Percentiles rank a stretch among this genome's conserved stretches.
phyloP scores from a whole-genome alignment of 2,797 vertebrate genomes.

The Poeciliopsis presidionis region DNA sequence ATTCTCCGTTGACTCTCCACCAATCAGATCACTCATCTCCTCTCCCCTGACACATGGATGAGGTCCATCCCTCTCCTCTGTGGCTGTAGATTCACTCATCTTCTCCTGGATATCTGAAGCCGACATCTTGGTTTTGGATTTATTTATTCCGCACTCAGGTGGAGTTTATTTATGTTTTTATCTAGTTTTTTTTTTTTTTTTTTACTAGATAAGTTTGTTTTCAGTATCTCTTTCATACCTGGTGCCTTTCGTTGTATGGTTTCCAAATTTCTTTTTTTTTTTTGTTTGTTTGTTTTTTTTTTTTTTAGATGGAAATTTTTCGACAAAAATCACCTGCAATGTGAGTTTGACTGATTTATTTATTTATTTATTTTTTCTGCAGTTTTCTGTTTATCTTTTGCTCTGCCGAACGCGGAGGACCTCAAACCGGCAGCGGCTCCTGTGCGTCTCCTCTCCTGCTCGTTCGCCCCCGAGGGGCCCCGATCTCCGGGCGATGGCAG shows the following conservation, averaged over 20 bases:
- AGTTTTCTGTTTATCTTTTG: slow-evolving; percentile 38
- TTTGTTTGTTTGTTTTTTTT: background rate
- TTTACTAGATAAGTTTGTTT: background rate
- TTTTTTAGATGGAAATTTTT: background rate
- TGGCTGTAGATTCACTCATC: slow-evolving; percentile 29
- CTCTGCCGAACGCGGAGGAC: slow-evolving; percentile 33
- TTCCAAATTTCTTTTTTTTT: background rate
- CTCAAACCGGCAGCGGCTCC: slow-evolving; percentile 33
- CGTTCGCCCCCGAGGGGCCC: slow-evolving; percentile 49
- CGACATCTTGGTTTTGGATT: slow-evolving; percentile 22
- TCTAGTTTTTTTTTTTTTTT: background rate
- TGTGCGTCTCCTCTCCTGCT: slow-evolving; percentile 33
- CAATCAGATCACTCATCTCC: slow-evolving; percentile 34
- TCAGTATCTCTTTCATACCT: background rate
- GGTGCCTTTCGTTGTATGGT: background rate
- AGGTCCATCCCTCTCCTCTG: slow-evolving; percentile 20
- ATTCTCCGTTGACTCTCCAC: slow-evolving; percentile 35
- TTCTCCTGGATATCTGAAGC: slow-evolving; percentile 32
- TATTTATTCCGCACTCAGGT: slow-evolving; percentile 33
- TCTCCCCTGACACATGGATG: slow-evolving; percentile 33
- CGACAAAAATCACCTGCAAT: background rate
- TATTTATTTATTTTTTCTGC: background rate
- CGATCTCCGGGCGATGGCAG: slow-evolving; percentile 60
- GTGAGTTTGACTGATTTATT: background rate
- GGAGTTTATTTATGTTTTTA: background rate